Evolutionary conservation across 2,113 vertebrate species (phyloP), one percentile per base, ranked within the genome.

Genomic region (Salvelinus sp.): DNA sequence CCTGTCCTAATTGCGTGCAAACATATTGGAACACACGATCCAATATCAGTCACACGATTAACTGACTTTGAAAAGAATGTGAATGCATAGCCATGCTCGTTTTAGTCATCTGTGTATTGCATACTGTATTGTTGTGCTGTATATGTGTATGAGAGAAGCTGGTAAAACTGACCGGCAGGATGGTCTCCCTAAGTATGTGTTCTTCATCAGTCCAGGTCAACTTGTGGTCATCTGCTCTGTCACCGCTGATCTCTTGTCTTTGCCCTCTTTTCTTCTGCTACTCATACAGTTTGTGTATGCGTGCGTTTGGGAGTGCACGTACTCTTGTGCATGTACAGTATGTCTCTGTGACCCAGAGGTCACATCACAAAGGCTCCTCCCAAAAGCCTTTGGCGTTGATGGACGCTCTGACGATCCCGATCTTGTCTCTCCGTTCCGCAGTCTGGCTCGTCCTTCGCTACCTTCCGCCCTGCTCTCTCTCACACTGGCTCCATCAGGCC

Each of bases 361-460:
- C 69, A 25, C 33, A 38, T 77, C 66, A 64, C 47, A 38, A 70
- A 44, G 33, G 47, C 80, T 68, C 3, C 69, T 54, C 69, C 38
- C 38, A 10, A 12, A 27, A 20, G 28, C 18, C 44, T 63, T 66
- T 58, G 9, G 33, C 13, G 60, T 20, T 62, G 72, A 68, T 62
- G 38, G 25, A 20, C 25, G 73, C 18, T 58, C 50, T 54, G 50
- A 54, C 50, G 50, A 18, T 70, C 16, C 23, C 38, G 64, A 80
- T 77, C 79, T 78, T 94, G 89, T 93, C 92, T 94, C 89, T 93
- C 58, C 85, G 82, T 92, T 92, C 91, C 75, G 91, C 93, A 94
- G 93, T 94, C 93, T 92, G 93, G 92, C 91, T 87, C 88, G 80
- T 93, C 92, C 92, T 94, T 94, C 87, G 91, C 91, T 91, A 93